Evolutionary conservation across 2,797 vertebrate genomes (phyloP), one percentile per base, ranked within the genome.

Genomic region (Rhodeus uyekii): DNA sequence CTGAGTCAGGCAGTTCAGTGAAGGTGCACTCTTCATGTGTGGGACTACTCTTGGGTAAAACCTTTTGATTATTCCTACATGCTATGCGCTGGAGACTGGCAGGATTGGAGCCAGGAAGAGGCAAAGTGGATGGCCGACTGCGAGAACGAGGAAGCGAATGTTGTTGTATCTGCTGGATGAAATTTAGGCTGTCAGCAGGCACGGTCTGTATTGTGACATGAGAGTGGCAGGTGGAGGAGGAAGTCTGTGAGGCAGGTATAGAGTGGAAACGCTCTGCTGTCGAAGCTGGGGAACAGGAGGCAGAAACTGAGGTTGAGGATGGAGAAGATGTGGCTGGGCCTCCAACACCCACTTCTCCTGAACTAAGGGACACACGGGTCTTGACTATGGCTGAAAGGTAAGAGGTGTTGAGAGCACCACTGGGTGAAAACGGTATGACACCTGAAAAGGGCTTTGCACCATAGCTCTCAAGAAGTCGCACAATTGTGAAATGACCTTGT

Each of bases 161-260:
- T 83, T 95, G 94, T 78, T 95, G 94, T 83, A 95, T 94, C 84
- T 95, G 94, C 79, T 95, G 94, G 7, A 94, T 93, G 9, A 96
- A 96, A 74, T 92, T 94, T 82, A 96, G 89, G 83, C 90, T 94
- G 89, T 96, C 96, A 3, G 93, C 90, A 0, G 95, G 95, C 3
- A 94, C 94, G 0, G 94, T 94, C 89, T 94, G 94, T 50, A 94
- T 90, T 0, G 95, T 95, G 77, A 95, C 94, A 69, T 93, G 76
- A 0, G 95, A 96, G 86, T 94, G 94, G 83, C 91, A 92, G 9
- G 95, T 95, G 58, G 95, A 95, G 0, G 88, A 89, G 5, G 90
- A 91, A 4, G 91, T 93, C 75, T 94, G 92, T 38, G 93, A 95
- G 85, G 94, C 95, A 86, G 95, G 92, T 46, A 90, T 91, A 18